Evolutionary conservation across 1,140 invertebrate genomes (phyloP).

Genomic region (Pogonus chalceus): DNA sequence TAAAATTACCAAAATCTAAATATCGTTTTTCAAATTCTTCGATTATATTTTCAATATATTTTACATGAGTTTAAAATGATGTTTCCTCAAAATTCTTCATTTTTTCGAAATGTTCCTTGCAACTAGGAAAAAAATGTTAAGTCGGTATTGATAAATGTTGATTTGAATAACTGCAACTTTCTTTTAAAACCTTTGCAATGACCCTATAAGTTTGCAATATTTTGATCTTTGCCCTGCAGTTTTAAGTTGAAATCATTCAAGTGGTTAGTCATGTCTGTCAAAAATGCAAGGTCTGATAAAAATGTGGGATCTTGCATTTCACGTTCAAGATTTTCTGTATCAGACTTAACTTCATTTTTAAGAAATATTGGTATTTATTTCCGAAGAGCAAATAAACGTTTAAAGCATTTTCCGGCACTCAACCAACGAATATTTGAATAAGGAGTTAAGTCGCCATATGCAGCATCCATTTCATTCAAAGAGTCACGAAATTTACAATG

Average conservation of each 20-base stretch:
- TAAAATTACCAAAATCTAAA: not conserved
- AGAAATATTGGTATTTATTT: not conserved
- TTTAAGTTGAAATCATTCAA: not conserved
- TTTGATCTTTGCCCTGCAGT: not conserved
- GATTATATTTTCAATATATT: not conserved
- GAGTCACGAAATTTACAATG: too few relatives aligned
- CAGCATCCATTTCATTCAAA: conserved; percentile 13
- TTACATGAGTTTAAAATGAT: not conserved
- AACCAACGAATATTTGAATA: too few relatives aligned
- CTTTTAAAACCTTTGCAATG: too few relatives aligned
- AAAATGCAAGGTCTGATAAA: not conserved
- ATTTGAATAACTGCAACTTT: too few relatives aligned
- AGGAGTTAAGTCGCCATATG: conserved; percentile 1
- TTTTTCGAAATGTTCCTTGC: not conserved
- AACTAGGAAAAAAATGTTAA: not conserved
- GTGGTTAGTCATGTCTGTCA: not conserved
- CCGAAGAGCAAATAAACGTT: not conserved
- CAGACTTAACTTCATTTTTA: too few relatives aligned
- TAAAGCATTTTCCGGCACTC: not conserved
- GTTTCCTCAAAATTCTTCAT: too few relatives aligned
- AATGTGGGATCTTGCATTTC: not conserved
- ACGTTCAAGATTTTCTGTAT: not conserved
- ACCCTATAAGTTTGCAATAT: not conserved
- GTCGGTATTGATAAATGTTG: too few relatives aligned
- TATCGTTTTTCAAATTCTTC: not conserved